phyloP scores from a whole-genome alignment of 2,797 vertebrate genomes.

The Naso thynnoides region DNA sequence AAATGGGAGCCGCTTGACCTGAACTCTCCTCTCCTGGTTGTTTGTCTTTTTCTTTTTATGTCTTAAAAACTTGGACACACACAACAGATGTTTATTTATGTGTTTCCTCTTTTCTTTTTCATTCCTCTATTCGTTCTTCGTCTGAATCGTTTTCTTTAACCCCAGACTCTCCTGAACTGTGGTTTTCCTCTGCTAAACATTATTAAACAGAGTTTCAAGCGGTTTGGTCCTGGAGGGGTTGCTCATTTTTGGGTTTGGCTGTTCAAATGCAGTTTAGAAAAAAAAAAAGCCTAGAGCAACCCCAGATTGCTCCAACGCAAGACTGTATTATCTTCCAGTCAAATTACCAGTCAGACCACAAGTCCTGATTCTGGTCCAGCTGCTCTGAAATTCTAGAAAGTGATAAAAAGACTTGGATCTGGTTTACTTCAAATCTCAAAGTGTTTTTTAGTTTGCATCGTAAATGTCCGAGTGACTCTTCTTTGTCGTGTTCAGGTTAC shows the following conservation, averaged over 20 bases:
- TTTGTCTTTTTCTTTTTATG: conserved; percentile 27
- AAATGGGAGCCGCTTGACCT: conserved; percentile 66
- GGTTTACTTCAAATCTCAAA: conserved; percentile 24
- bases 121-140: background rate
- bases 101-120: conserved; percentile 5
- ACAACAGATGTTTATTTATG: conserved; percentile 20
- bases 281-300: conserved; percentile 23
- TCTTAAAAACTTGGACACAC: conserved; percentile 34
- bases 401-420: conserved; percentile 42
- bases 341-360: conserved; percentile 32
- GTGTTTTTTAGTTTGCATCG: conserved; percentile 9
- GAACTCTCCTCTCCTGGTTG: conserved; percentile 40
- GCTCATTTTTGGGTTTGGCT: conserved; percentile 39
- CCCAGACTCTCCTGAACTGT: conserved; percentile 32
- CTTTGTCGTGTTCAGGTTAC: conserved; percentile 87
- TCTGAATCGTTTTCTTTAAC: conserved; percentile 14
- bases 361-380: conserved; percentile 20
- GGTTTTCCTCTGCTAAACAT: conserved; percentile 44
- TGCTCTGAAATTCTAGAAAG: conserved; percentile 41
- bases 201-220: conserved; percentile 42
- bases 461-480: conserved; percentile 8
- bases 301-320: conserved; percentile 11
- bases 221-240: conserved; percentile 21
- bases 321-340: conserved; percentile 9
- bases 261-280: conserved; percentile 19